Base-by-base conservation (phyloP, 2,797 vertebrate genomes). In the Hylomyscus alleni region DNA sequence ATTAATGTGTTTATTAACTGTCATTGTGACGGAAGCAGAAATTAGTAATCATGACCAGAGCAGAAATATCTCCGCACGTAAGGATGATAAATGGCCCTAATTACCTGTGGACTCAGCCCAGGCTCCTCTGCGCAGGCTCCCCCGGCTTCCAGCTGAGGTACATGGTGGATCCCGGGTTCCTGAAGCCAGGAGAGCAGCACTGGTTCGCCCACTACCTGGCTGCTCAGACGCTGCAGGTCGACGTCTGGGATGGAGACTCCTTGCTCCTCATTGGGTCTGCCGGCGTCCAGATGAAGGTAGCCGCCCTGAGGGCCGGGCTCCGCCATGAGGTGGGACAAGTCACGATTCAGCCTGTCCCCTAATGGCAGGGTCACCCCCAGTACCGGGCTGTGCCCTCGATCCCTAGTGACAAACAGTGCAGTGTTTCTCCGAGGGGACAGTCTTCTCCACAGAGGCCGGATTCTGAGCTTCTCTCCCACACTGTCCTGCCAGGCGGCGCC, bases 201-300 rank as follows among this genome's bases (percentile, higher is more conserved):
- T 99, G 99, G 98, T 99, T 99, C 69, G 31, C 99, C 94, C 98
- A 96, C 67, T 99, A 99, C 98, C 98, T 99, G 97, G 99, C 99
- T 0, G 97, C 98, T 34, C 99, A 99, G 92, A 99, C 98, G 37
- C 98, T 99, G 95, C 99, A 99, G 97, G 98, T 99, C 0, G 99
- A 99, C 0, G 82, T 99, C 90, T 99, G 99, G 99, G 99, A 99
- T 7, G 99, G 99, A 7, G 98, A 99, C 92, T 99, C 99, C 0
- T 91, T 99, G 98, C 99, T 99, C 31, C 99, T 99, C 0, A 97
- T 99, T 0, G 99, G 99, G 2, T 99, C 99, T 0, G 98, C 99
- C 0, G 99, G 99, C 0, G 97, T 99, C 1, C 99, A 98, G 72
- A 98, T 99, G 96, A 99, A 99, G 99, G 99, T 99, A 98, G 0